Evolutionary conservation across 2,888 invertebrate genomes (phyloP), one percentile per base, ranked within the genome.

Genomic region (Drosophila sordidapex): DNA sequence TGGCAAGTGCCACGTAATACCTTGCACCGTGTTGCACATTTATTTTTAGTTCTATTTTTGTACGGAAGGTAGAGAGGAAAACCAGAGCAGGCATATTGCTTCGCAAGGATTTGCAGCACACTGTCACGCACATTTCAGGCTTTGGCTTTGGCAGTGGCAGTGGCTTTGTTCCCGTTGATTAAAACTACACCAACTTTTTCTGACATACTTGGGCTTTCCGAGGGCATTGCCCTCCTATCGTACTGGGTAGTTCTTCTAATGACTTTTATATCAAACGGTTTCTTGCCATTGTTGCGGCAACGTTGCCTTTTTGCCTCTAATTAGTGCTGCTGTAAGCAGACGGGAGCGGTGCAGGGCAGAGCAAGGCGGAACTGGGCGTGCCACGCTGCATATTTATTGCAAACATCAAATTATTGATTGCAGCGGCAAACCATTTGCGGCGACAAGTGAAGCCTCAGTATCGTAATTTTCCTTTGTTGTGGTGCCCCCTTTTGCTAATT

Each of bases 381-480:
- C 43, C 33, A 38, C 40, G 27, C 58, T 79, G 74, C 68, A 67
- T 64, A 75, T 81, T 80, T 79, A 79, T 76, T 84, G 89, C 71
- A 89, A 89, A 87, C 84, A 87, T 59, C 54, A 74, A 87, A 82
- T 78, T 87, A 89, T 89, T 89, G 87, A 87, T 87, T 83, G 80
- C 56, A 60, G 31, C 61, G 38, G 49, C 56, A 38, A 64, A 67
- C 57, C 29, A 60, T 60, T 75, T 43, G 56, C 52, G 54, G 56
- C 54, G 38, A 54, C 60, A 53, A 48, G 53, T 35, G 29, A 67
- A 71, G 57, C 56, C 68, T 57, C 52, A 58, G 49, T 60, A 56
- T 49, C 52, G 40, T 56, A 25, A 25, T 62, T 64, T 61, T 60
- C 31, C 29, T 25, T 29, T 5, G 21, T 67, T 52, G 29, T 33